Conservation (phyloP, 2,888 invertebrate species). For the Drosophila picticornis region DNA sequence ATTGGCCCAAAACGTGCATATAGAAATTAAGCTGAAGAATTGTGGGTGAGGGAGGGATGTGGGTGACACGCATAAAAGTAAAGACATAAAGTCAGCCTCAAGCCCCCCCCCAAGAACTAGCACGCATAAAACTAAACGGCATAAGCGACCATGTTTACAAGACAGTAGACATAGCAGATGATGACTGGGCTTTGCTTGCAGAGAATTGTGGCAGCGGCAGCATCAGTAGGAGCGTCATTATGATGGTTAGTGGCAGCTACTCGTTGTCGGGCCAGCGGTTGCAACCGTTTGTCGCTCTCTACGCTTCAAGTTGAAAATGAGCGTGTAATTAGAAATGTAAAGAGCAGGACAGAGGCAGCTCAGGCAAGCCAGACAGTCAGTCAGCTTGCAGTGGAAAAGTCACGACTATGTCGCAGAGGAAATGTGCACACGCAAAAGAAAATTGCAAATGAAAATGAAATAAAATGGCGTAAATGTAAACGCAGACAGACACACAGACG, state of each 20-base stretch:
- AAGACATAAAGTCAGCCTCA: conserved; percentile 49
- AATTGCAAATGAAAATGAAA: conserved; percentile 73
- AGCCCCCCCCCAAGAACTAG: neutral
- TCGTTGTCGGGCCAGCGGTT: conserved; percentile 23
- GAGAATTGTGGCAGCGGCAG: neutral
- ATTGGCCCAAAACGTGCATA: conserved; percentile 3
- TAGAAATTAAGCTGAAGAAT: neutral
- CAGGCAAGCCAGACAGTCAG: conserved; percentile 20
- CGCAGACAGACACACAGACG: conserved; percentile 36
- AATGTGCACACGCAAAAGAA: conserved; percentile 72
- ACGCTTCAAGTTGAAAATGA: conserved; percentile 67
- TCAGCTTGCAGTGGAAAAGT: conserved; percentile 58
- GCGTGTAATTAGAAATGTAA: conserved; percentile 76
- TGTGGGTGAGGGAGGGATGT: conserved; percentile 1
- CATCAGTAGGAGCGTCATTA: conserved; percentile 35
- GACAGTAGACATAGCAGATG: conserved; percentile 20
- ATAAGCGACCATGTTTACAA: conserved; percentile 56
- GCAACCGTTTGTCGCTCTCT: conserved; percentile 50
- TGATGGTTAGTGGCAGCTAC: conserved; percentile 17
- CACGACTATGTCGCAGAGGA: conserved; percentile 62
- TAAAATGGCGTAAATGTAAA: conserved; percentile 71
- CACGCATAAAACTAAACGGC: conserved; percentile 52
- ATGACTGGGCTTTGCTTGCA: conserved; percentile 14
- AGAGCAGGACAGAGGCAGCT: conserved; percentile 29
- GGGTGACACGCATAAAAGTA: conserved; percentile 47